Evolutionary conservation across 2,797 vertebrate genomes (phyloP), one percentile per base, ranked within the genome.

Genomic region (Cottoperca gobio): DNA sequence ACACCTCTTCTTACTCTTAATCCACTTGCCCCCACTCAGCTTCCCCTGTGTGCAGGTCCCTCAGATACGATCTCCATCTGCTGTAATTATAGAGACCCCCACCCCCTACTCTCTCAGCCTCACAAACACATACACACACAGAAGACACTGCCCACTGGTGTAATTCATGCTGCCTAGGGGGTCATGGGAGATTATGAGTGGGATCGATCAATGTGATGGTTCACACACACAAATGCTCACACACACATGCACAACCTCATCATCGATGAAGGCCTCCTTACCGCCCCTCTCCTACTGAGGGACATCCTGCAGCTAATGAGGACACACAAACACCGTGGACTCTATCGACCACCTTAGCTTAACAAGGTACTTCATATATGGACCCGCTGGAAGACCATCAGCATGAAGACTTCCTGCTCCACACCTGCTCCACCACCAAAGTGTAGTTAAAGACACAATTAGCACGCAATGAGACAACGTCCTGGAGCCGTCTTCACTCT

Each of bases 301-400:
- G 91, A 94, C 92, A 93, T 95, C 94, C 94, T 91, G 90, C 78
- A 88, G 89, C 88, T 95, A 95, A 95, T 95, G 94, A 95, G 93
- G 92, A 93, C 91, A 92, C 89, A 91, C 90, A 92, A 91, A 92
- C 91, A 89, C 71, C 61, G 88, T 81, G 33, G 78, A 89, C 88
- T 67, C 65, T 91, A 94, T 94, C 90, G 93, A 94, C 89, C 91
- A 88, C 81, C 80, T 85, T 73, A 73, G 88, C 88, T 90, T 93
- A 94, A 93, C 90, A 93, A 93, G 91, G 81, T 89, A 88, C 87
- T 92, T 89, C 86, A 90, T 91, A 89, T 91, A 90, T 90, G 77
- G 88, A 91, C 79, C 85, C 35, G 65, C 78, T 89, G 82, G 74
- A 89, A 87, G 90, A 89, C 87, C 90, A 86, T 90, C 86, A 87